Evolutionary conservation across 2,888 invertebrate species (phyloP), one percentile per base, ranked within the genome.

Genomic region (Philereme transversata): DNA sequence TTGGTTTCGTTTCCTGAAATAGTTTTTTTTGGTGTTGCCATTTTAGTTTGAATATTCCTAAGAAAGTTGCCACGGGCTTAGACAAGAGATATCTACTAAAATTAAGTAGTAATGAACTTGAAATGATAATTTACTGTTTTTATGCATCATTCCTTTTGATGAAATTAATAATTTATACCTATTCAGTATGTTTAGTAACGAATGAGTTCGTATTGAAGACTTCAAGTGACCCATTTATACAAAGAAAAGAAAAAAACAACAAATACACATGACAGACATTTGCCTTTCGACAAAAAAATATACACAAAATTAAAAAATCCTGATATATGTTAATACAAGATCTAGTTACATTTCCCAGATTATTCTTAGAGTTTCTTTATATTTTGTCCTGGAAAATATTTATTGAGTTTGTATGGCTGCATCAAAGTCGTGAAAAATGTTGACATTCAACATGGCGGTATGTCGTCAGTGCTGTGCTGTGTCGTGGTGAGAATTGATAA

Each of bases 381-480:
- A 67, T 68, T 68, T 70, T 70, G 68, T 71, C 64, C 62, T 68
- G 61, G 67, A 74, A 75, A 74, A 73, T 73, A 61, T 57, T 54
- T 67, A 64, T 68, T 65, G 70, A 69, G 71, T 73, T 74, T 82
- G 77, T 78, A 82, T 78, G 86, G 83, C 78, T 80, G 77, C 82
- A 84, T 81, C 81, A 78, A 80, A 88, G 83, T 84, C 81, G 84
- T 86, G 84, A 83, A 84, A 79, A 83, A 86, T 89, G 90, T 95
- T 96, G 95, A 96, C 96, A 96, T 95, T 95, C 96, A 97, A 96
- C 96, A 97, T 97, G 97, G 97, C 97, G 97, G 96, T 96, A 96
- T 96, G 97, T 96, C 96, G 96, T 96, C 96, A 96, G 97, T 97
- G 97, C 96, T 96, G 95, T 97, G 97, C 97, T 97, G 97, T 97